phyloP scores from a whole-genome alignment of 2,113 vertebrate species.

The Carassius auratus region DNA sequence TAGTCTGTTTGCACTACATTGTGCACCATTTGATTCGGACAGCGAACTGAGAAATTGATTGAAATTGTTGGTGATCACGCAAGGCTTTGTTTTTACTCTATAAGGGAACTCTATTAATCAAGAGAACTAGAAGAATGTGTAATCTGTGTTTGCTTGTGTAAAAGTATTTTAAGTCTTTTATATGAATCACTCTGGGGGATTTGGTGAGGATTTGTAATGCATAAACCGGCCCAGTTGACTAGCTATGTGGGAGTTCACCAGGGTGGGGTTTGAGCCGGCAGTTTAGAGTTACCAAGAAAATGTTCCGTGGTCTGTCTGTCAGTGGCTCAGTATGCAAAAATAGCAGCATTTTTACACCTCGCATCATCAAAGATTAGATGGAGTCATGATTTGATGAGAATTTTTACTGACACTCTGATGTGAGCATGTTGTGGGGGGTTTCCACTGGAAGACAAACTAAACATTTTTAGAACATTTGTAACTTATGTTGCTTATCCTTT shows the following conservation, averaged over 20 bases:
- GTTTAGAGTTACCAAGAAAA: constrained; percentile 36
- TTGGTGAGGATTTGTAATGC: background rate
- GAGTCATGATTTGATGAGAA: background rate
- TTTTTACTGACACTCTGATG: background rate
- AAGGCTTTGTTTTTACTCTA: background rate
- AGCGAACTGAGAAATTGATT: background rate
- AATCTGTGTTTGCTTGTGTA: too few relatives aligned
- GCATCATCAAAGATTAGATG: background rate
- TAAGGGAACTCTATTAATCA: background rate
- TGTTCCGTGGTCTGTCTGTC: background rate
- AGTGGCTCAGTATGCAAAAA: constrained; percentile 38
- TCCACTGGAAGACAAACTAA: background rate
- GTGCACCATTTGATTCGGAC: background rate
- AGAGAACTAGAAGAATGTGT: background rate
- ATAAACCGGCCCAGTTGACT: background rate
- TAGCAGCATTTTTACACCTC: background rate
- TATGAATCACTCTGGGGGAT: background rate
- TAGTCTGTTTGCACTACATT: background rate
- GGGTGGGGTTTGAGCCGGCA: constrained; percentile 2
- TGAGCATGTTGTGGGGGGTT: background rate
- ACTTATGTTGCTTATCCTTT: background rate
- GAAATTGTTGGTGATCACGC: background rate
- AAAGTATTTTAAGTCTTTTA: background rate
- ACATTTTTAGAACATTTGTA: background rate
- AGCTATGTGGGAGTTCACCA: background rate